phyloP scores from a whole-genome alignment of 2,113 vertebrate species.

The Callaeas wilsoni region DNA sequence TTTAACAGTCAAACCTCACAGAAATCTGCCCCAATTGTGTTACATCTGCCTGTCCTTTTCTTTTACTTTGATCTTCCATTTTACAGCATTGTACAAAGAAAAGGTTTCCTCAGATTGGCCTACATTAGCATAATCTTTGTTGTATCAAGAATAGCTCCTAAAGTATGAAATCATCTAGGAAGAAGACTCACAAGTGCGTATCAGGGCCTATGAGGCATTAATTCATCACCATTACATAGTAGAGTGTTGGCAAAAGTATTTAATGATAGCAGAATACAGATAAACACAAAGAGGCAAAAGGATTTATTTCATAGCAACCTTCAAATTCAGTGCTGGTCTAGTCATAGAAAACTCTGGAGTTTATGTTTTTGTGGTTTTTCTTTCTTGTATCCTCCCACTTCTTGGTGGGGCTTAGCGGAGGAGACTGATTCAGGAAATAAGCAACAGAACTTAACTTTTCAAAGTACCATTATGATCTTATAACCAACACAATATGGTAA shows the following conservation, averaged over 20 bases:
- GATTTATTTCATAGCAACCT: neutral
- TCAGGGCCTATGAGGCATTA: neutral
- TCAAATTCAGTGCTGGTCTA: neutral
- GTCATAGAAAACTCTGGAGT: neutral
- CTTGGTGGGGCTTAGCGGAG: neutral
- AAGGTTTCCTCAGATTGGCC: neutral
- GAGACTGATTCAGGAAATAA: neutral
- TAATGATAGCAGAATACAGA: neutral
- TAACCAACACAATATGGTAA: neutral
- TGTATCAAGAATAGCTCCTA: neutral
- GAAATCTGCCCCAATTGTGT: neutral
- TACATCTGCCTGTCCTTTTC: neutral
- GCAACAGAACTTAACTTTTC: neutral
- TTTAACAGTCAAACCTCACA: neutral
- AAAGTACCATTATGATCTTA: neutral
- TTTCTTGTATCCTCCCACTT: neutral
- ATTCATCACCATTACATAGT: neutral
- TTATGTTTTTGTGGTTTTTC: neutral
- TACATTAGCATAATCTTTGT: neutral
- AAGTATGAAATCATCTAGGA: neutral
- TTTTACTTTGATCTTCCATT: neutral
- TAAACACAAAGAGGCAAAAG: neutral
- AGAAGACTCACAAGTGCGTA: neutral
- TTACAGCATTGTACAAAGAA: neutral
- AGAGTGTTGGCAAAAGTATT: neutral